Percentiles rank a stretch among this genome's conserved stretches.
phyloP scores from a whole-genome alignment of 2,113 vertebrate species.

The Odocoileus hemionus region DNA sequence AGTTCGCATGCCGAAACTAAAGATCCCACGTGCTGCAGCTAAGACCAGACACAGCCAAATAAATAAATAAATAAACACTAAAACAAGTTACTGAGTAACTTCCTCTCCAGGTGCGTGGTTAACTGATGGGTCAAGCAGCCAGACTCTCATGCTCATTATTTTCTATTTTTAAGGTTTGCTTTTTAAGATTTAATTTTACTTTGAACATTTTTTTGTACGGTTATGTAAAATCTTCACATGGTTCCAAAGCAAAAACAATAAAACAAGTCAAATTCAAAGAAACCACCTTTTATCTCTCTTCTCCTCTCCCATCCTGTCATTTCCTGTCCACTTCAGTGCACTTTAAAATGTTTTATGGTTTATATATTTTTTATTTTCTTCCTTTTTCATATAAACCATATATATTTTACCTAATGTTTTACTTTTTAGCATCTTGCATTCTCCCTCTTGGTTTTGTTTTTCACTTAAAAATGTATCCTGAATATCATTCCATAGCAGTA shows the following conservation, averaged over 20 bases:
- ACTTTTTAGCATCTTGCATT: not conserved
- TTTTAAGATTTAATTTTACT: not conserved
- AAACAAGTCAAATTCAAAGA: not conserved
- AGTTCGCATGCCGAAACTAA: not conserved
- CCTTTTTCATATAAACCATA: not conserved
- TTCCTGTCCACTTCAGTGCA: not conserved
- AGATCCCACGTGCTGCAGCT: not conserved
- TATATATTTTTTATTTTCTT: not conserved
- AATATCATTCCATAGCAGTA: not conserved
- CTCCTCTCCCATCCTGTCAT: not conserved
- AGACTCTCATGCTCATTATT: not conserved
- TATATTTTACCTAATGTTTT: not conserved
- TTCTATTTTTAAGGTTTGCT: not conserved
- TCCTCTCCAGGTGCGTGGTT: not conserved
- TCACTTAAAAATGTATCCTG: not conserved
- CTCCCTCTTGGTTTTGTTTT: not conserved
- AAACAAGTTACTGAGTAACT: not conserved
- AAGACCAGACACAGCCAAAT: not conserved
- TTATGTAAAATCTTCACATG: not conserved
- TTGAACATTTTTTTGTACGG: not conserved
- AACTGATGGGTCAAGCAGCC: not conserved
- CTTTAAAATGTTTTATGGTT: not conserved
- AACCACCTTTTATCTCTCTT: not conserved
- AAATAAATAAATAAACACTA: not conserved
- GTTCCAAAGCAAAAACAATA: not conserved